A percentile compares a stretch with the other conserved stretches of the same genome.
These are phyloP conservation scores for Tribolium castaneum DNA, from an alignment of 1,140 invertebrate species.

Conservation along the genomic window DNA sequence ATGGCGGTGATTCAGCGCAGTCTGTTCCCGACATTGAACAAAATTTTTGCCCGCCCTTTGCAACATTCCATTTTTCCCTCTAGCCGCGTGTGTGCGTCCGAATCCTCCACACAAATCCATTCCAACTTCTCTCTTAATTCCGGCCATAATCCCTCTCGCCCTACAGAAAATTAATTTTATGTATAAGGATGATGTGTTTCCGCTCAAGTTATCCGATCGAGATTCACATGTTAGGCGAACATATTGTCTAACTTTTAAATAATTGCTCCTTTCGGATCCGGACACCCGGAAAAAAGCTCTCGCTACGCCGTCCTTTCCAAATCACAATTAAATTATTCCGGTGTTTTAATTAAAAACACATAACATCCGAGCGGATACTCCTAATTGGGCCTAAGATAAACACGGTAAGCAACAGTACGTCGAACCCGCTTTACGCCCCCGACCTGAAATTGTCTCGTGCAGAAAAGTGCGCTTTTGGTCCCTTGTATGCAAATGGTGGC, in stretches of 20 bases:
- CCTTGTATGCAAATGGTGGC: background rate
- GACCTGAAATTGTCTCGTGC: conserved; percentile 10
- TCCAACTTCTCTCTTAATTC: conserved; percentile 30
- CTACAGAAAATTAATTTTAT: conserved; percentile 31
- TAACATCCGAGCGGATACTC: conserved; percentile 39
- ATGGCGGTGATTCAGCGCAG: too few relatives aligned
- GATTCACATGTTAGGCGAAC: conserved; percentile 47
- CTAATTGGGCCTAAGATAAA: conserved; percentile 30
- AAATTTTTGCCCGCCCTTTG: too few relatives aligned
- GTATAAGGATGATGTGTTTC: conserved; percentile 34
- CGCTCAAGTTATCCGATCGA: conserved; percentile 26
- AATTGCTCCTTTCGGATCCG: conserved; percentile 46
- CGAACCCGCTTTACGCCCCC: background rate
- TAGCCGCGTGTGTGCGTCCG: background rate
- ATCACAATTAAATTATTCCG: conserved; percentile 49
- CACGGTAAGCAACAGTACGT: conserved; percentile 21
- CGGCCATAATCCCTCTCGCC: conserved; percentile 22
- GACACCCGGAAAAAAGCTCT: conserved; percentile 32
- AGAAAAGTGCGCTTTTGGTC: background rate
- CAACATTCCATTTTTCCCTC: background rate
- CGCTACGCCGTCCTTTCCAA: conserved; percentile 39
- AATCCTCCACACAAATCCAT: background rate
- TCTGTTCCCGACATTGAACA: too few relatives aligned
- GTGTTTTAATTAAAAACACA: conserved; percentile 50
- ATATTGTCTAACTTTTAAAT: conserved; percentile 46